These are phyloP conservation scores for Colletes collaris DNA, from an alignment of 2,888 invertebrate genomes.

Conservation along the genomic window DNA sequence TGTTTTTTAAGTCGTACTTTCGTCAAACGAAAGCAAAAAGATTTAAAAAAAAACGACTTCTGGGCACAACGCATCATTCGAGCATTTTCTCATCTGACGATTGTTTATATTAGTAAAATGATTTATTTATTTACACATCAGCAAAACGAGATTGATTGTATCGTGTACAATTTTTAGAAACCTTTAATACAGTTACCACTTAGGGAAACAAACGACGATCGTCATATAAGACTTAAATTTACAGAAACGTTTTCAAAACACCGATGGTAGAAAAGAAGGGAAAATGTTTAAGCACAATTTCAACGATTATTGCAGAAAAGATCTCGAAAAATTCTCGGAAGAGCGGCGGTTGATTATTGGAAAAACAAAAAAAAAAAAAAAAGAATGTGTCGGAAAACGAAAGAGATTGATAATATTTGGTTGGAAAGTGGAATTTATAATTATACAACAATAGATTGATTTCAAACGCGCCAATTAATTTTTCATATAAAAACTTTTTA, in stretches of 20 bases:
- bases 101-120: conserved; percentile 71
- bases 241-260: conserved; percentile 53
- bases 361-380: conserved; percentile 33
- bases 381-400: conserved; percentile 36
- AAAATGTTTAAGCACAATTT: conserved; percentile 31
- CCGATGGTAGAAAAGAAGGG: conserved; percentile 30
- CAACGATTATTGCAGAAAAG: conserved; percentile 22
- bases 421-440: conserved; percentile 46
- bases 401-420: conserved; percentile 36
- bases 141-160: conserved; percentile 55
- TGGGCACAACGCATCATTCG: conserved; percentile 74
- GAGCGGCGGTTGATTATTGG: conserved; percentile 42
- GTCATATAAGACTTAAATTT: conserved; percentile 52
- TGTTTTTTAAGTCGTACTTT: conserved; percentile 16
- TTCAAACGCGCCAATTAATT: conserved; percentile 57
- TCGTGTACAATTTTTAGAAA: conserved; percentile 59
- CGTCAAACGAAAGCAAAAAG: conserved; percentile 22
- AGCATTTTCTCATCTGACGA: conserved; percentile 69
- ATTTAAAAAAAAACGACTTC: conserved; percentile 60
- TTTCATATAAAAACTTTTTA: conserved; percentile 52
- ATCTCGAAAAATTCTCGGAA: conserved; percentile 38
- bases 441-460: conserved; percentile 48
- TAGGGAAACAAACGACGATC: conserved; percentile 17
- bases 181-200: conserved; percentile 48
- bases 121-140: conserved; percentile 66